phyloP scores from a whole-genome alignment of 2,797 vertebrate genomes.

The Ataeniobius toweri region DNA sequence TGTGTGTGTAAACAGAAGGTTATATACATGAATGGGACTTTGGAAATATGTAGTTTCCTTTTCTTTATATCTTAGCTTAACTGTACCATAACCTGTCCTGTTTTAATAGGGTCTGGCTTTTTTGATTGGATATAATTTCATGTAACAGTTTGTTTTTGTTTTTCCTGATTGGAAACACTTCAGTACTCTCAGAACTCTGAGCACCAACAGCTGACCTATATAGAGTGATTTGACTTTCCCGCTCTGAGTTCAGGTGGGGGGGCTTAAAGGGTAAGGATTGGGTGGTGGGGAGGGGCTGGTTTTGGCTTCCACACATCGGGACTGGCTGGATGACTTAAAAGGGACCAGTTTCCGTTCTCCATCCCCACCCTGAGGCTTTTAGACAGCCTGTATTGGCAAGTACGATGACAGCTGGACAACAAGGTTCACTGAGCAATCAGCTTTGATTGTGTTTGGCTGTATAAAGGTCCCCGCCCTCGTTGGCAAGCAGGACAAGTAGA shows the following conservation, averaged over 20 bases:
- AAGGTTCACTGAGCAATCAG: slow-evolving; percentile 68
- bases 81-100: slow-evolving; percentile 1
- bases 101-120: not conserved
- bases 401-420: slow-evolving; percentile 42
- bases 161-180: not conserved
- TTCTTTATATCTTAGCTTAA: slow-evolving; percentile 28
- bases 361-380: slow-evolving; percentile 16
- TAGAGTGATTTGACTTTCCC: slow-evolving; percentile 40
- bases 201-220: no score
- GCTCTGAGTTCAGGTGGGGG: slow-evolving; percentile 18
- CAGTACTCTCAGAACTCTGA: not conserved
- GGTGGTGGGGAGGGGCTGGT: slow-evolving; percentile 31
- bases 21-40: not conserved
- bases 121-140: not conserved
- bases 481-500: slow-evolving; percentile 19
- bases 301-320: slow-evolving; percentile 21
- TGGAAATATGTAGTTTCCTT: not conserved
- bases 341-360: slow-evolving; percentile 8
- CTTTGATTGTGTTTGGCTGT: slow-evolving; percentile 66
- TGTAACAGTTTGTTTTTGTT: not conserved
- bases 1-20: slow-evolving; percentile 34
- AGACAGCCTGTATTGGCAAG: slow-evolving; percentile 16
- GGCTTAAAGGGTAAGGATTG: slow-evolving; percentile 37
- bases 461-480: slow-evolving; percentile 28
- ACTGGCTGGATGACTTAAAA: slow-evolving; percentile 67